phyloP scores from a whole-genome alignment of 92 coral and sea anemone genomes.

The Porites rus region DNA sequence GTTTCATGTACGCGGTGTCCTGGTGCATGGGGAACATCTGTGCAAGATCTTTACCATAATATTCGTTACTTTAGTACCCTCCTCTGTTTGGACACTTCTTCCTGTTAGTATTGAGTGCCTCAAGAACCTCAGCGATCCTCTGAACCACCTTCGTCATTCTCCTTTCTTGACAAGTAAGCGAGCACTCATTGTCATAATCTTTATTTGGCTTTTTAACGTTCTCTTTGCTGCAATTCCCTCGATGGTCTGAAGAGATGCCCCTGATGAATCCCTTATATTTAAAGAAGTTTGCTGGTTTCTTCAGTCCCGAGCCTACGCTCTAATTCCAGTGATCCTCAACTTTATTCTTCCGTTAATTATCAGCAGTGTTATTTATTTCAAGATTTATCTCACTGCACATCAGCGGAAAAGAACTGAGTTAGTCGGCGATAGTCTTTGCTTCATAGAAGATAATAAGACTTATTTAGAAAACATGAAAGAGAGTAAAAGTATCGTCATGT shows the following conservation, averaged over 20 bases:
- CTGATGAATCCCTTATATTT: constrained; percentile 7
- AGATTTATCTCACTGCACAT: constrained; percentile 64
- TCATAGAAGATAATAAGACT: constrained; percentile 34
- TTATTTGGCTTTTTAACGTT: constrained; percentile 81
- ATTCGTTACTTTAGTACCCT: constrained; percentile 62
- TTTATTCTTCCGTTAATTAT: constrained; percentile 58
- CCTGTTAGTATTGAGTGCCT: constrained; percentile 74
- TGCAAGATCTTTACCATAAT: constrained; percentile 72
- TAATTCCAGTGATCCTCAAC: constrained; percentile 53
- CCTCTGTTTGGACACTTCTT: constrained; percentile 69
- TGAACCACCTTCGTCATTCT: constrained; percentile 73
- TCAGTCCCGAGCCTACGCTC: constrained; percentile 33
- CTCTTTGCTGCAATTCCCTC: constrained; percentile 77
- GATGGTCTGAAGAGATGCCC: constrained; percentile 74
- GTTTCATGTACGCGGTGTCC: constrained; percentile 26
- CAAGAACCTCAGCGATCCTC: constrained; percentile 76
- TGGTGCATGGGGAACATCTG: constrained; percentile 67
- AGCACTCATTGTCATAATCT: constrained; percentile 60
- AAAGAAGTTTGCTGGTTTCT: constrained; percentile 60
- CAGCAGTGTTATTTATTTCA: constrained; percentile 54
- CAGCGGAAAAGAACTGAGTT: not conserved
- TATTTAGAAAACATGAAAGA: constrained; percentile 65
- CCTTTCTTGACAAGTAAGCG: constrained; percentile 77
- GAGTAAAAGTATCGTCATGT: constrained; percentile 69
- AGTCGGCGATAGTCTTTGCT: not conserved